These are phyloP conservation scores for Caenorhabditis zanzibari DNA, from an alignment of 2,888 invertebrate species.

Conservation along the genomic window DNA sequence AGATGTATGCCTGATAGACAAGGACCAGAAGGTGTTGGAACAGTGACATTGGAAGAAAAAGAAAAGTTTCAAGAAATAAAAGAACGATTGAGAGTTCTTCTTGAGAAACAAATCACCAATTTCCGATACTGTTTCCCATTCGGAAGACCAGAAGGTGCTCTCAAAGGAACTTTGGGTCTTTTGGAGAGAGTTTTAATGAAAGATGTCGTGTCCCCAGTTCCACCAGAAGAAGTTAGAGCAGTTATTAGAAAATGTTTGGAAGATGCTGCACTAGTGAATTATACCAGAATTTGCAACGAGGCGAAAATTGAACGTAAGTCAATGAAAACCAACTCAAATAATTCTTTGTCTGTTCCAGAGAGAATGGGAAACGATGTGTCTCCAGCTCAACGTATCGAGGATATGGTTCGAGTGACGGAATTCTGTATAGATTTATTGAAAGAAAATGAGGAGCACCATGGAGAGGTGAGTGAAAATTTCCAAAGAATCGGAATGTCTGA, in stretches of 20 bases:
- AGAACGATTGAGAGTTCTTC: constrained; percentile 92
- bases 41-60: constrained; percentile 97
- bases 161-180: constrained; percentile 96
- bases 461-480: constrained; percentile 89
- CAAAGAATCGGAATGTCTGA: constrained; percentile 13
- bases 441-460: constrained; percentile 99
- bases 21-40: constrained; percentile 93
- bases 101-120: constrained; percentile 99
- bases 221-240: constrained; percentile 94
- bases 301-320: constrained; percentile 95
- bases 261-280: constrained; percentile 97
- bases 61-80: constrained; percentile 95
- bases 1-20: constrained; percentile 87
- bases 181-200: constrained; percentile 98
- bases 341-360: constrained; percentile 76
- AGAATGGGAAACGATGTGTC: constrained; percentile 83
- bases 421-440: constrained; percentile 98
- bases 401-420: constrained; percentile 96
- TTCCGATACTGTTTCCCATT: constrained; percentile 99
- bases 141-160: constrained; percentile 97
- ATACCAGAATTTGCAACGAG: constrained; percentile 95
- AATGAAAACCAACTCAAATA: not conserved
- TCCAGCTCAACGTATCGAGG: constrained; percentile 88
- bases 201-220: constrained; percentile 97
- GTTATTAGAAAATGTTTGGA: constrained; percentile 98